phyloP scores from a whole-genome alignment of 2,113 vertebrate genomes.

The Otus sunia region DNA sequence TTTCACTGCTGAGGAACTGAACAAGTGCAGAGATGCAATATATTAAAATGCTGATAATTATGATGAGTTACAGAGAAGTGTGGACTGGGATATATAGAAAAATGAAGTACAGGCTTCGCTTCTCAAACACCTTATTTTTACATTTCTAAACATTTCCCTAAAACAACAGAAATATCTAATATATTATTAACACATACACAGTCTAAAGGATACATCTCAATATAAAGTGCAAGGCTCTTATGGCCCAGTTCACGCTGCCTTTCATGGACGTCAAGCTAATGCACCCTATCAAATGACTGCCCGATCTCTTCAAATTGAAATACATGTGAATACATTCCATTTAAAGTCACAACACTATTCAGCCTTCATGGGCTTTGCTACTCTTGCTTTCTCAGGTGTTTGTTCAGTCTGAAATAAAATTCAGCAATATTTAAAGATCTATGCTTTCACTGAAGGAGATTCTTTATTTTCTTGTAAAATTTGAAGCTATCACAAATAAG shows the following conservation, averaged over 20 bases:
- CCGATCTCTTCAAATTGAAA: background rate
- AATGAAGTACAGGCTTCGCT: background rate
- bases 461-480: background rate
- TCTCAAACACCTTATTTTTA: background rate
- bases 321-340: background rate
- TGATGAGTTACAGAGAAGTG: background rate
- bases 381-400: background rate
- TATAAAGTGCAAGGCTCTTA: background rate
- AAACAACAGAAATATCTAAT: background rate
- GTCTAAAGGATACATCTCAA: background rate
- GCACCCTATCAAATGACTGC: background rate
- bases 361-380: background rate
- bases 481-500: background rate
- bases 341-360: background rate
- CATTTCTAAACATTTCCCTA: background rate
- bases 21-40: background rate
- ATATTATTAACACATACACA: background rate
- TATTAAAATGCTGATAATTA: background rate
- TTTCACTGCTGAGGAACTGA: background rate
- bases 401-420: background rate
- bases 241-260: fast-evolving
- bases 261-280: background rate
- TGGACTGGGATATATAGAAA: background rate
- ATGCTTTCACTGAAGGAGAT: background rate
- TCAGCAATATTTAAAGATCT: background rate